phyloP scores from a whole-genome alignment of 1,140 invertebrate species.

The Caenorhabditis remanei region DNA sequence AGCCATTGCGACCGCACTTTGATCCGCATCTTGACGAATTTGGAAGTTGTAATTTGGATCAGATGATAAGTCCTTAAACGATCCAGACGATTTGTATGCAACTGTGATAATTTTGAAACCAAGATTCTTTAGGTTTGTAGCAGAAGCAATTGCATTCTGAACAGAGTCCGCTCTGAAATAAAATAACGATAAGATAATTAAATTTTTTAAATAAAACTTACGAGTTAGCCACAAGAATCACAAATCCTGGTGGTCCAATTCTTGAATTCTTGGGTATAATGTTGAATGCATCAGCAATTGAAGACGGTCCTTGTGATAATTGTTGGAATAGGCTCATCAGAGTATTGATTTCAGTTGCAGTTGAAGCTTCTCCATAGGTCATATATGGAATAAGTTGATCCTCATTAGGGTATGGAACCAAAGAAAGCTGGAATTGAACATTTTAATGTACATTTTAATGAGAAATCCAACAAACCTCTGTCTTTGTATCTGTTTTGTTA shows the following conservation, averaged over 20 bases:
- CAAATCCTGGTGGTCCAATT: not conserved
- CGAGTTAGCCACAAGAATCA: not conserved
- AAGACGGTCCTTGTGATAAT: no score
- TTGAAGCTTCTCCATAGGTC: no score
- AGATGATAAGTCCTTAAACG: not conserved
- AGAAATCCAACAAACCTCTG: not conserved
- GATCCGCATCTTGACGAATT: constrained; percentile 1
- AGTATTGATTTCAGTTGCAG: no score
- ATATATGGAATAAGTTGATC: no score
- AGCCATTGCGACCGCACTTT: not conserved
- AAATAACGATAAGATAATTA: not conserved
- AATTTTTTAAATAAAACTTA: not conserved
- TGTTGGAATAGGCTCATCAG: no score
- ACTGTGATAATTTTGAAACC: not conserved
- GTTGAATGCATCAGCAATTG: not conserved
- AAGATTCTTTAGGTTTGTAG: not conserved
- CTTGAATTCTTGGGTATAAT: not conserved
- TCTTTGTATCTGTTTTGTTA: not conserved
- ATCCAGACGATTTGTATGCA: not conserved
- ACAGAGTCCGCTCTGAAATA: not conserved
- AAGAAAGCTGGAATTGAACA: no score
- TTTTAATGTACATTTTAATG: no score
- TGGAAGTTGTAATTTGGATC: not conserved
- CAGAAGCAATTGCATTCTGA: not conserved
- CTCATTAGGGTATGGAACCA: no score